Conservation (phyloP, 1,140 invertebrate genomes). For the Pissodes strobi region DNA sequence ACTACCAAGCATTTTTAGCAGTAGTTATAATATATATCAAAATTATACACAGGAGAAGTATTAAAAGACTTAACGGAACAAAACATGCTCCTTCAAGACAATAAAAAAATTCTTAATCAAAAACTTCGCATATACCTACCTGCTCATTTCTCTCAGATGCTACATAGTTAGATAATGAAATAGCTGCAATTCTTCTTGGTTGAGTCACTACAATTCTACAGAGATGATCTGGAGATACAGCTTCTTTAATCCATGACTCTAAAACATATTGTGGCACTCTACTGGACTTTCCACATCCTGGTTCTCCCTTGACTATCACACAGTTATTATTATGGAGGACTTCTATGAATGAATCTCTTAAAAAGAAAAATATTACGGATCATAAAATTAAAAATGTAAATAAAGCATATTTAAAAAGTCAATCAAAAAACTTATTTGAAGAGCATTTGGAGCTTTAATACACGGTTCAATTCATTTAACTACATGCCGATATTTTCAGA, state of each 20-base stretch:
- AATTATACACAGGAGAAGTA: no score
- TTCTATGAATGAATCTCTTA: constrained; percentile 47
- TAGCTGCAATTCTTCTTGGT: constrained; percentile 75
- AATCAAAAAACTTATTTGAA: no score
- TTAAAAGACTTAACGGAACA: no score
- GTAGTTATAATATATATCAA: no score
- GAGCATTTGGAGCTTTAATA: background rate
- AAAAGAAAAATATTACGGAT: no score
- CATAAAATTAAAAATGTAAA: no score
- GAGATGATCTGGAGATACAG: constrained; percentile 56
- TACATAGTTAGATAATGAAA: constrained; percentile 73
- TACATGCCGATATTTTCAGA: no score
- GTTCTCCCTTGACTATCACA: constrained; percentile 86
- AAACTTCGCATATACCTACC: no score
- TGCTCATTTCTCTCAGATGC: constrained; percentile 68
- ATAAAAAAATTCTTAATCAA: no score
- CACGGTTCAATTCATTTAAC: background rate
- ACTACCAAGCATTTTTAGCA: no score
- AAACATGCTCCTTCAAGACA: no score
- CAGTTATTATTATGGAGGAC: constrained; percentile 54
- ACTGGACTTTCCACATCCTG: constrained; percentile 89
- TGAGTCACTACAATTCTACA: constrained; percentile 75
- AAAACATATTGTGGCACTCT: constrained; percentile 81
- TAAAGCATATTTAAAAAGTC: no score
- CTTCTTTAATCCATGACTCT: constrained; percentile 63